These are phyloP conservation scores for Prunella strophiata DNA, from an alignment of 2,797 vertebrate species.

Conservation along the genomic window DNA sequence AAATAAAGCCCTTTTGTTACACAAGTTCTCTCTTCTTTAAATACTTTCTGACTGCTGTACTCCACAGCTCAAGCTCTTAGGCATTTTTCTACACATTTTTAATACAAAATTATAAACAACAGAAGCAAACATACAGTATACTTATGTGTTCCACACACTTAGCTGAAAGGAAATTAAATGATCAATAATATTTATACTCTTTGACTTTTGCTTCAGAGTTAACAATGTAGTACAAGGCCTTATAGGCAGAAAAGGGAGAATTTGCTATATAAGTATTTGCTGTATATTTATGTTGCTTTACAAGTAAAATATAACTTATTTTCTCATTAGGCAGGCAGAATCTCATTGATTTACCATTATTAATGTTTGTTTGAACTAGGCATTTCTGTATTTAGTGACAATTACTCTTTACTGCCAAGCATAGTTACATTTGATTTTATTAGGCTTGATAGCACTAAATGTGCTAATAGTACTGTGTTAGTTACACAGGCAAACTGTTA, in stretches of 20 bases:
- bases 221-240: neutral
- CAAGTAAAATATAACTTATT: conserved; percentile 18
- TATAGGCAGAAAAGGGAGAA: neutral
- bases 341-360: conserved; percentile 17
- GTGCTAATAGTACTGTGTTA: conserved; percentile 22
- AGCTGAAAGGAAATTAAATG: neutral
- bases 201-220: neutral
- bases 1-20: conserved; percentile 13
- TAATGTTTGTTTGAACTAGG: neutral
- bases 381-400: conserved; percentile 46
- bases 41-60: neutral
- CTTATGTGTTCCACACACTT: neutral
- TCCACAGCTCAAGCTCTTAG: neutral
- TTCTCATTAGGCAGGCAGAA: conserved; percentile 25
- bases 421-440: conserved; percentile 41
- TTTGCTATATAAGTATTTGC: neutral
- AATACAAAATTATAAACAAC: neutral
- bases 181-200: neutral
- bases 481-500: conserved; percentile 53
- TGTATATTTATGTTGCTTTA: neutral
- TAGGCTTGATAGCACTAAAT: conserved; percentile 45
- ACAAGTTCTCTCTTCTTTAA: neutral
- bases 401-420: conserved; percentile 34
- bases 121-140: neutral
- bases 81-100: neutral